A percentile compares a stretch with the other conserved stretches of the same genome.
Conservation (phyloP, 2,797 vertebrate species). For the Arrhamphus sclerolepis region DNA sequence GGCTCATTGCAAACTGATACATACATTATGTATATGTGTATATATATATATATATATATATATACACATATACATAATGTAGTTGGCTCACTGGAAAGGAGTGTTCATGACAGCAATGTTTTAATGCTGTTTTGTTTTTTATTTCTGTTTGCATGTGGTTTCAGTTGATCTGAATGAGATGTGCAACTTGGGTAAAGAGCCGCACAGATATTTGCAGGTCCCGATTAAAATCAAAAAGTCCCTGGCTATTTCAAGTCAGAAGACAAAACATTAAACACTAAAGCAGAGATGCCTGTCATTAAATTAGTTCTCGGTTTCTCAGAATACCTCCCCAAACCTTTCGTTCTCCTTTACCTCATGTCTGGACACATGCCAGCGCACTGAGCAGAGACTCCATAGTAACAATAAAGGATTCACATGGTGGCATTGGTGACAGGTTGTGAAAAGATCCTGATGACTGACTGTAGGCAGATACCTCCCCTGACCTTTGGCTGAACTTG, state of each 20-base stretch:
- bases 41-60: too few species aligned
- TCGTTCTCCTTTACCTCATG: neutral
- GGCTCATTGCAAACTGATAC: too few species aligned
- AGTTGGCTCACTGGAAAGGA: too few species aligned
- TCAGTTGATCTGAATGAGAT: neutral
- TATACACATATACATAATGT: too few species aligned
- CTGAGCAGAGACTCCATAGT: conserved; percentile 21
- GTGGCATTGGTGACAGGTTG: conserved; percentile 39
- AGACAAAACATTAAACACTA: neutral
- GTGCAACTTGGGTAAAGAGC: neutral
- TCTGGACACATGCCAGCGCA: conserved; percentile 26
- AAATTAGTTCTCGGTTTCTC: neutral
- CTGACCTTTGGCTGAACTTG: conserved; percentile 69
- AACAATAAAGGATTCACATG: conserved; percentile 44
- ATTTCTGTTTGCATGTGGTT: neutral
- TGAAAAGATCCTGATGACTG: conserved; percentile 59
- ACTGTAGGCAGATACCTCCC: conserved; percentile 39
- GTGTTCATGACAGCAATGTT: too few species aligned
- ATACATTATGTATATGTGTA: too few species aligned
- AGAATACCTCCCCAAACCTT: neutral
- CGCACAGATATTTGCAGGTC: too few species aligned
- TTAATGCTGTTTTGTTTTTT: too few species aligned
- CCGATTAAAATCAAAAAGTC: neutral
- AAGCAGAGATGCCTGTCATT: neutral
- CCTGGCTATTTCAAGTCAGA: neutral